Conservation (phyloP, 1,140 invertebrate species). For the Helicoverpa zea region DNA sequence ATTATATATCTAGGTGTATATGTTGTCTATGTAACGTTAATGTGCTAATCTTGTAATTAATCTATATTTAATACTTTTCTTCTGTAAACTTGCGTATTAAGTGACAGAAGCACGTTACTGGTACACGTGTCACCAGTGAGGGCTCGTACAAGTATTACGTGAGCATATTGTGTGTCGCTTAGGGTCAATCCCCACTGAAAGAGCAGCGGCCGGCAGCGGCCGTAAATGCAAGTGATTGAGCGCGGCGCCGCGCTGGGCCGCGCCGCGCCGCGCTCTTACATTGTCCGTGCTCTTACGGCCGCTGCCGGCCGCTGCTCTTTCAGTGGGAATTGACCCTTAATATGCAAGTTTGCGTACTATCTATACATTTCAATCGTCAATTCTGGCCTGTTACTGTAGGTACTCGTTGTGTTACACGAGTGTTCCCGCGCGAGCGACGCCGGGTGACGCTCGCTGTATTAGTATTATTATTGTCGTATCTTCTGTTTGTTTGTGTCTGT, state of each 20-base stretch:
- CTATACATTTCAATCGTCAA: conserved; percentile 28
- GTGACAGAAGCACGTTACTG: not conserved
- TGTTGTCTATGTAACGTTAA: conserved; percentile 31
- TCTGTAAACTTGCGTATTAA: not conserved
- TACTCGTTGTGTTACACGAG: not conserved
- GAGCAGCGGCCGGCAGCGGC: too few relatives aligned
- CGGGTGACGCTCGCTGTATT: conserved; percentile 9
- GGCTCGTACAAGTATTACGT: not conserved
- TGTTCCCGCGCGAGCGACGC: not conserved
- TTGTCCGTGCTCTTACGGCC: too few relatives aligned
- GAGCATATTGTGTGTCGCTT: too few relatives aligned
- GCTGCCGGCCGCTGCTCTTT: too few relatives aligned
- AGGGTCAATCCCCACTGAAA: too few relatives aligned
- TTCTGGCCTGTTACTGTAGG: conserved; percentile 22
- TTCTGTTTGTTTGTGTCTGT: not conserved
- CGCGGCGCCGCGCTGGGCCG: too few relatives aligned
- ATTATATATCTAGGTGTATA: conserved; percentile 36
- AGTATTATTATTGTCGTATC: conserved; percentile 22
- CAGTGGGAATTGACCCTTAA: too few relatives aligned
- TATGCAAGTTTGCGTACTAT: conserved; percentile 20
- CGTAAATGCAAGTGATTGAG: too few relatives aligned
- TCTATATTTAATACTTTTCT: not conserved
- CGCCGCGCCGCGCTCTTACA: too few relatives aligned
- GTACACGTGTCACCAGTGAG: not conserved
- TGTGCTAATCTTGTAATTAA: conserved; percentile 30